phyloP scores from a whole-genome alignment of 1,140 invertebrate species.

The Rhopalosiphum padi region DNA sequence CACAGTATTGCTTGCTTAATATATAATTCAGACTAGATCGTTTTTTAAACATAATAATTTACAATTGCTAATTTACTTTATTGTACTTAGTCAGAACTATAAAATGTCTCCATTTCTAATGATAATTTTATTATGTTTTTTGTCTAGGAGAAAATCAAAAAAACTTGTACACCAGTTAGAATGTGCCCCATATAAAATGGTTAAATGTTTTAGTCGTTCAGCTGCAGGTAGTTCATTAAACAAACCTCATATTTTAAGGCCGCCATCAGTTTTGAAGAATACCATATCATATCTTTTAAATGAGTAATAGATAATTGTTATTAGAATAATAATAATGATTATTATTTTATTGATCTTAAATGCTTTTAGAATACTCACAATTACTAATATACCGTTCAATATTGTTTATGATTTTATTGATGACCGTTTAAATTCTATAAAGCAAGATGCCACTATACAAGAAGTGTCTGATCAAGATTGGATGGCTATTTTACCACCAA shows the following conservation, averaged over 20 bases:
- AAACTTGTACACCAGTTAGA: slow-evolving; percentile 32
- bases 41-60: neutral
- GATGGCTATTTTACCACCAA: slow-evolving; percentile 71
- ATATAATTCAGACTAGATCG: neutral
- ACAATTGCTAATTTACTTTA: neutral
- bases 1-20: no score
- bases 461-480: slow-evolving; percentile 65
- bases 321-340: neutral
- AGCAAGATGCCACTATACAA: slow-evolving; percentile 80
- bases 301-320: slow-evolving; percentile 25
- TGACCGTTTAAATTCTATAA: slow-evolving; percentile 75
- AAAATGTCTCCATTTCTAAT: neutral
- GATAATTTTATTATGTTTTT: neutral
- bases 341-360: neutral
- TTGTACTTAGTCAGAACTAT: neutral
- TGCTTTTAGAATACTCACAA: slow-evolving; percentile 54
- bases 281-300: slow-evolving; percentile 52
- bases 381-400: slow-evolving; percentile 58
- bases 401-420: slow-evolving; percentile 77
- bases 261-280: slow-evolving; percentile 25
- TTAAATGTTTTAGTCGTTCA: slow-evolving; percentile 55
- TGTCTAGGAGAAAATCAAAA: neutral
- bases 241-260: slow-evolving; percentile 46
- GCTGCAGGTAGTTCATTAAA: slow-evolving; percentile 47
- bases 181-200: slow-evolving; percentile 36